Evolutionary conservation across 1,140 invertebrate genomes (phyloP).

Genomic region (Drosophila burlai): DNA sequence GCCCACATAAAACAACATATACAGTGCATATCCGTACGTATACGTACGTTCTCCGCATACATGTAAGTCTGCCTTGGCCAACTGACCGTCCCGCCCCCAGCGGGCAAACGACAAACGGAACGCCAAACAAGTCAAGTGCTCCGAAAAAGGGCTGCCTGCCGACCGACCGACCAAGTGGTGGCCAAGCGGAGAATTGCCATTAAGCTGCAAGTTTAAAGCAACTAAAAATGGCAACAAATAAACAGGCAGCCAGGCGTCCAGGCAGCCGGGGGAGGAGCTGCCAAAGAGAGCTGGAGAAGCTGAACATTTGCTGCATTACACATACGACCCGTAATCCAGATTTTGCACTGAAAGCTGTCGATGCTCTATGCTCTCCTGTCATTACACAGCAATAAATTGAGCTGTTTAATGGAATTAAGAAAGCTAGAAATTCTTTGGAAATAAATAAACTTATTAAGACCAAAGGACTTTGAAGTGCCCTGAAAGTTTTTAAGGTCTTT

Average conservation of each 20-base stretch:
- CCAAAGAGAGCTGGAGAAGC: constrained; percentile 3
- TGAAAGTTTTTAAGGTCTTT: background rate
- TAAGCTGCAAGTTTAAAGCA: constrained; percentile 81
- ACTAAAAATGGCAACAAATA: constrained; percentile 79
- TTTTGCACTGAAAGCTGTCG: constrained; percentile 60
- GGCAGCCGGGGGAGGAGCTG: constrained; percentile 6
- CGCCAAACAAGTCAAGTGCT: constrained; percentile 69
- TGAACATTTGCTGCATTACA: constrained; percentile 50
- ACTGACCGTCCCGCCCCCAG: constrained; percentile 30
- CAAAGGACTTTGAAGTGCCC: background rate
- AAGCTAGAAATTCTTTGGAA: too few species aligned
- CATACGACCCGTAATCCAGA: constrained; percentile 71
- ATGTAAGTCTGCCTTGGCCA: constrained; percentile 36
- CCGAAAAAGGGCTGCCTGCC: constrained; percentile 16
- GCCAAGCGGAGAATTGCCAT: constrained; percentile 75
- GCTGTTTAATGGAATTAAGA: background rate
- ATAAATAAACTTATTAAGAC: background rate
- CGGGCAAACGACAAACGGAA: constrained; percentile 50
- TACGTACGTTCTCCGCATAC: constrained; percentile 15
- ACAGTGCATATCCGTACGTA: constrained; percentile 11
- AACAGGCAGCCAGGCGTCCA: constrained; percentile 44
- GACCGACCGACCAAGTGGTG: constrained; percentile 20
- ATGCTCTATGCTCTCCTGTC: constrained; percentile 31
- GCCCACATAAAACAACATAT: constrained; percentile 45
- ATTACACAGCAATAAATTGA: constrained; percentile 16